phyloP scores from a whole-genome alignment of 2,888 invertebrate genomes.

The Tetramorium bicarinatum region DNA sequence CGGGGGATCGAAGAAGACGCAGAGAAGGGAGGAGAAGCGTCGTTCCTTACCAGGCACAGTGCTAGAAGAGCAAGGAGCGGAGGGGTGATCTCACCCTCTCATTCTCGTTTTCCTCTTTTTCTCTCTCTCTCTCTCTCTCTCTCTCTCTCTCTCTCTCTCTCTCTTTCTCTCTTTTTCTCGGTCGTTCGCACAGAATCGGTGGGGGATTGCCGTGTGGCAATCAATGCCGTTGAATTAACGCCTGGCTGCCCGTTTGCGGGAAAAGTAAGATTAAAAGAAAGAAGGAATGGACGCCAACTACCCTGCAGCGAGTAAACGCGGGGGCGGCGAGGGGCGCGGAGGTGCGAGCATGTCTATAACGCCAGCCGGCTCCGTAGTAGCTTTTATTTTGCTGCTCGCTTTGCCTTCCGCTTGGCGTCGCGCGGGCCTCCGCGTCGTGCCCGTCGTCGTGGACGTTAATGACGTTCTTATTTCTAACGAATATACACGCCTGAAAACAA shows the following conservation, averaged over 20 bases:
- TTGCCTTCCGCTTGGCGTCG: slow-evolving; percentile 70
- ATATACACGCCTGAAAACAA: slow-evolving; percentile 15
- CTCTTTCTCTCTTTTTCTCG: slow-evolving; percentile 28
- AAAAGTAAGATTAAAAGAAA: slow-evolving; percentile 86
- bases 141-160: slow-evolving; percentile 7
- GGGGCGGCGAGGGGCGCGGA: slow-evolving; percentile 25
- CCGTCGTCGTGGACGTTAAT: slow-evolving; percentile 35
- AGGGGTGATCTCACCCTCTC: slow-evolving; percentile 43
- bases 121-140: slow-evolving; percentile 9
- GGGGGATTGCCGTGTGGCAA: slow-evolving; percentile 83
- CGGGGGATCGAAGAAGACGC: slow-evolving; percentile 61
- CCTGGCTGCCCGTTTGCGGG: slow-evolving; percentile 86
- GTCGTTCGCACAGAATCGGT: slow-evolving; percentile 61
- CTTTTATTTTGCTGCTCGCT: slow-evolving; percentile 77
- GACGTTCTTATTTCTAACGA: slow-evolving; percentile 44
- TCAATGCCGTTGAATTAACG: slow-evolving; percentile 86
- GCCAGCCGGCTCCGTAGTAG: slow-evolving; percentile 69
- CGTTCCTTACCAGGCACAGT: slow-evolving; percentile 58
- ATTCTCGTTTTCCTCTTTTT: slow-evolving; percentile 1
- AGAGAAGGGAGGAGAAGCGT: slow-evolving; percentile 65
- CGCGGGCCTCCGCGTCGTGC: slow-evolving; percentile 20
- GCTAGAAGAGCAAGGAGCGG: slow-evolving; percentile 27
- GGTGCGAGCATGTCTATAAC: slow-evolving; percentile 75
- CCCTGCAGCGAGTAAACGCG: slow-evolving; percentile 65
- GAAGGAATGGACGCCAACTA: slow-evolving; percentile 84